Conservation (phyloP, 2,888 invertebrate genomes). For the Erebia aethiops region DNA sequence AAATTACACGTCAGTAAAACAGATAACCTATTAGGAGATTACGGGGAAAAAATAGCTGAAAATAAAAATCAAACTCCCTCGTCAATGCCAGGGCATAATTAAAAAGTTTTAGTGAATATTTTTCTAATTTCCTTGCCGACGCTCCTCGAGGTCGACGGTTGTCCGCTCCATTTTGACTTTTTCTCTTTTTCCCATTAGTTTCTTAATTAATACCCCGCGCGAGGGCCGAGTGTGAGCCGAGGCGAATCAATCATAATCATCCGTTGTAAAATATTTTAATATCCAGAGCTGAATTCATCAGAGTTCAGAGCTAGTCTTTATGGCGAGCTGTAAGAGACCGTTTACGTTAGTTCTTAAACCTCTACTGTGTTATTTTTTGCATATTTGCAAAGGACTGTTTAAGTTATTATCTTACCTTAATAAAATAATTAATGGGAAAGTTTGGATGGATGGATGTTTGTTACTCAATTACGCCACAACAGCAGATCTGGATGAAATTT, state of each 20-base stretch:
- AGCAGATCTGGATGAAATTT: too few species aligned
- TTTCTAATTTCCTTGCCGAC: constrained; percentile 52
- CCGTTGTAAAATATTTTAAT: constrained; percentile 66
- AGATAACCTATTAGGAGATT: constrained; percentile 21
- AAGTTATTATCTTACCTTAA: too few species aligned
- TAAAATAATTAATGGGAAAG: too few species aligned
- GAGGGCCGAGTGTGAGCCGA: constrained; percentile 53
- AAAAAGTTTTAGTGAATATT: constrained; percentile 45
- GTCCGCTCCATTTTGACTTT: constrained; percentile 53
- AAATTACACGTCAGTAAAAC: constrained; percentile 26
- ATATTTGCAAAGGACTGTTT: too few species aligned
- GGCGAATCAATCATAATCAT: constrained; percentile 77
- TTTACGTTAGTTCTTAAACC: constrained; percentile 10
- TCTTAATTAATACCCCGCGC: constrained; percentile 76
- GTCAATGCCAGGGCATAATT: constrained; percentile 42
- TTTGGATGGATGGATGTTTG: too few species aligned
- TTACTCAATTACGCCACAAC: too few species aligned
- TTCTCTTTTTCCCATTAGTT: constrained; percentile 73
- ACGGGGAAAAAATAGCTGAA: not conserved
- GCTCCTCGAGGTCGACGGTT: constrained; percentile 59
- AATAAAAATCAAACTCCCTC: constrained; percentile 26
- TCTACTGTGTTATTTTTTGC: too few species aligned
- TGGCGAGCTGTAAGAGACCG: constrained; percentile 9
- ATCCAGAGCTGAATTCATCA: constrained; percentile 46
- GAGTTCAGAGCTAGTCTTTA: constrained; percentile 20